Conservation (phyloP, 1,140 invertebrate species). For the Aphelinus certus region DNA sequence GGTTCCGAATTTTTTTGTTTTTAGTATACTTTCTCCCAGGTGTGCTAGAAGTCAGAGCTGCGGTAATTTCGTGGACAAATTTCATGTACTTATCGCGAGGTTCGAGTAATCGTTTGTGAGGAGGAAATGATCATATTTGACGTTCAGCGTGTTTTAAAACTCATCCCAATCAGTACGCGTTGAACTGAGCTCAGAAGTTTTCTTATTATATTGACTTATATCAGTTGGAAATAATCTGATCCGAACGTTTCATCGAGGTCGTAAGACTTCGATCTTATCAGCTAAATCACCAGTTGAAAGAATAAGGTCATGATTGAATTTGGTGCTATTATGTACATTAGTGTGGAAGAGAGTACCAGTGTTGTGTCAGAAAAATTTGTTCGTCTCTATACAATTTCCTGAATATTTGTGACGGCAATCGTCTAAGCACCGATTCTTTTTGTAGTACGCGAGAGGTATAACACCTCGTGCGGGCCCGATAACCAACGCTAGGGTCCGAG, state of each 20-base stretch:
- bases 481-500: too few relatives aligned
- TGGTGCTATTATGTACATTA: neutral
- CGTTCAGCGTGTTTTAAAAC: neutral
- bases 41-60: neutral
- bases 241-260: slow-evolving; percentile 45
- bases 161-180: slow-evolving; percentile 21
- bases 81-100: neutral
- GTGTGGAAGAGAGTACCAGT: neutral
- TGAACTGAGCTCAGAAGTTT: slow-evolving; percentile 28
- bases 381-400: neutral
- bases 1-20: neutral
- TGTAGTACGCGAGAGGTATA: too few relatives aligned
- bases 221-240: slow-evolving; percentile 49
- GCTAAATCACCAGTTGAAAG: slow-evolving; percentile 41
- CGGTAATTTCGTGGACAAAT: neutral
- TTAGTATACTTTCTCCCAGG: neutral
- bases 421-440: too few relatives aligned
- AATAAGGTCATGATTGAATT: slow-evolving; percentile 30
- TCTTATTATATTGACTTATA: slow-evolving; percentile 31
- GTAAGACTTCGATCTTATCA: slow-evolving; percentile 46
- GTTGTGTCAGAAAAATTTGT: slow-evolving; percentile 19
- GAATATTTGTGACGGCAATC: too few relatives aligned
- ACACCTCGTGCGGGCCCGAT: too few relatives aligned
- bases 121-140: too few relatives aligned
- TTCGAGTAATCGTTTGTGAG: too few relatives aligned